A percentile compares a stretch with the other conserved stretches of the same genome.
These are phyloP conservation scores for Elgaria multicarinata DNA, from an alignment of 2,113 vertebrate genomes.

Conservation along the genomic window DNA sequence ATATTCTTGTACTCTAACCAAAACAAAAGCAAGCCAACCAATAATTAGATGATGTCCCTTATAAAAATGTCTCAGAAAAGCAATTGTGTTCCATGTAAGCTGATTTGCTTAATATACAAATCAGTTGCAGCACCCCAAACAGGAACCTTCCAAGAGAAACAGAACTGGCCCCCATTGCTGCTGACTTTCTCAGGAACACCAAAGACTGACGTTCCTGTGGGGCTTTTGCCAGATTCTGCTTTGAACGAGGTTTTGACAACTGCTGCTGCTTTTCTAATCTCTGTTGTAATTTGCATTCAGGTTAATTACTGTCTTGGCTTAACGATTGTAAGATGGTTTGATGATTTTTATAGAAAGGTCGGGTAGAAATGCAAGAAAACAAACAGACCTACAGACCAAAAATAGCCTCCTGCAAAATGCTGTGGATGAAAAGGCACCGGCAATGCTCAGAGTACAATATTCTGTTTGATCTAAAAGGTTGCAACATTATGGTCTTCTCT, in stretches of 20 bases:
- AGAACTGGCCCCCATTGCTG: background rate
- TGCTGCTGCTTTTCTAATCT: background rate
- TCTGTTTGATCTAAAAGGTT: background rate
- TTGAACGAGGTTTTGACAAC: background rate
- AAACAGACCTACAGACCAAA: background rate
- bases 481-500: background rate
- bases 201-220: background rate
- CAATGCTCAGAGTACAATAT: background rate
- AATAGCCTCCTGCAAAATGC: background rate
- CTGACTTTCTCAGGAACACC: background rate
- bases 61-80: constrained; percentile 13
- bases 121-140: background rate
- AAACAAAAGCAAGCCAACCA: background rate
- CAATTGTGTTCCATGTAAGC: background rate
- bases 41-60: background rate
- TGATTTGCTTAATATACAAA: constrained; percentile 3
- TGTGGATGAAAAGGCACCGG: background rate
- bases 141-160: background rate
- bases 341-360: background rate
- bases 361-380: background rate
- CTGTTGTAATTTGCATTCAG: background rate
- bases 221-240: background rate
- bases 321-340: background rate
- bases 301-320: background rate
- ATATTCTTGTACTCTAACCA: background rate